Percentiles rank a stretch among this genome's conserved stretches.
These are phyloP conservation scores for Neuroterus valhalla DNA, from an alignment of 1,140 invertebrate genomes.

Conservation along the genomic window DNA sequence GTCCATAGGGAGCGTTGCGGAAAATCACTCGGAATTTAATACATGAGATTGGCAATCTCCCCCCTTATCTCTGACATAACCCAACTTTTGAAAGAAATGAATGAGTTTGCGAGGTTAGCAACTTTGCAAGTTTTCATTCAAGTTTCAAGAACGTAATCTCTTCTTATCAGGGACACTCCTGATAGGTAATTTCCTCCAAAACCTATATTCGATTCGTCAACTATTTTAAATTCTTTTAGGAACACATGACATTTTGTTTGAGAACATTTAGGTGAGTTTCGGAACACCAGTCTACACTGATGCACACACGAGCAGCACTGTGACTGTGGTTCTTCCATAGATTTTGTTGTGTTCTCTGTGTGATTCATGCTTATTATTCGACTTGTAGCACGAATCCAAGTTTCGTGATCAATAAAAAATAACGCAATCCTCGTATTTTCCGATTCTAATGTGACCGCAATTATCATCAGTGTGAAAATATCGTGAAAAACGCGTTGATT, in stretches of 20 bases:
- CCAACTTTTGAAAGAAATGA: too few species aligned
- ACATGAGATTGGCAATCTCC: too few species aligned
- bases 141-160: too few species aligned
- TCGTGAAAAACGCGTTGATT: background rate
- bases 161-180: too few species aligned
- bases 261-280: background rate
- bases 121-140: too few species aligned
- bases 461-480: background rate
- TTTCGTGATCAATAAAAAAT: background rate
- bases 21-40: too few species aligned
- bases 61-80: too few species aligned
- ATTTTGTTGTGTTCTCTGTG: background rate
- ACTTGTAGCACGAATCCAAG: background rate
- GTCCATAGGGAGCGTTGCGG: too few species aligned
- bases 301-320: too few species aligned
- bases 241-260: conserved; percentile 9
- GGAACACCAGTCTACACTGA: background rate
- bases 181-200: too few species aligned
- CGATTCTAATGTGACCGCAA: background rate
- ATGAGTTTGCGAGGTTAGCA: too few species aligned
- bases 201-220: too few species aligned
- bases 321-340: background rate
- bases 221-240: background rate
- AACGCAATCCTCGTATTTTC: background rate
- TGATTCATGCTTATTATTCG: background rate